Evolutionary conservation across 2,888 invertebrate genomes (phyloP).

Genomic region (Spodoptera picta): DNA sequence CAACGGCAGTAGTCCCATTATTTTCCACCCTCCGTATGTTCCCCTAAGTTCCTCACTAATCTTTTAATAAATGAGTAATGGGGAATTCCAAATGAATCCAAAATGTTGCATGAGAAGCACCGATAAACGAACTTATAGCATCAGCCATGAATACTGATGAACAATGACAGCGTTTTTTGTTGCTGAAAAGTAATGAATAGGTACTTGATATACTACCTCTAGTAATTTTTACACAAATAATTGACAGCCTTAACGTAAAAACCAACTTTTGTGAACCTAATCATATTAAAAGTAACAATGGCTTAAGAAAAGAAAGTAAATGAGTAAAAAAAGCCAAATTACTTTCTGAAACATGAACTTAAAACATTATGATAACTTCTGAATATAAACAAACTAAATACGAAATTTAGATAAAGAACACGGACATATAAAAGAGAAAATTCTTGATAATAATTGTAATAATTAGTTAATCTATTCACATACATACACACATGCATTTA

Average conservation of each 20-base stretch:
- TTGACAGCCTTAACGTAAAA: slow-evolving; percentile 3
- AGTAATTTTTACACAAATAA: slow-evolving; percentile 6
- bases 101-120: slow-evolving; percentile 56
- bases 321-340: background rate
- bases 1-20: slow-evolving; percentile 31
- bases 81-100: slow-evolving; percentile 65
- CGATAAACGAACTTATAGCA: slow-evolving; percentile 23
- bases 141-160: slow-evolving; percentile 16
- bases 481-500: background rate
- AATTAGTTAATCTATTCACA: slow-evolving; percentile 17
- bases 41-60: slow-evolving; percentile 55
- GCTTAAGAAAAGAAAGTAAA: background rate
- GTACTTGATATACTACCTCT: background rate
- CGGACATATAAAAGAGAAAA: slow-evolving; percentile 24
- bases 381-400: background rate
- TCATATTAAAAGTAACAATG: no score
- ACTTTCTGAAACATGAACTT: no score
- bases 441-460: slow-evolving; percentile 20
- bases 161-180: slow-evolving; percentile 19
- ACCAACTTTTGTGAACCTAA: no score
- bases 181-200: background rate
- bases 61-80: slow-evolving; percentile 67
- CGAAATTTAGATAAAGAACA: slow-evolving; percentile 5
- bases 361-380: no score
- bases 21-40: slow-evolving; percentile 55